Evolutionary conservation across 2,797 vertebrate genomes (phyloP).

Genomic region (Apodemus agrarius): DNA sequence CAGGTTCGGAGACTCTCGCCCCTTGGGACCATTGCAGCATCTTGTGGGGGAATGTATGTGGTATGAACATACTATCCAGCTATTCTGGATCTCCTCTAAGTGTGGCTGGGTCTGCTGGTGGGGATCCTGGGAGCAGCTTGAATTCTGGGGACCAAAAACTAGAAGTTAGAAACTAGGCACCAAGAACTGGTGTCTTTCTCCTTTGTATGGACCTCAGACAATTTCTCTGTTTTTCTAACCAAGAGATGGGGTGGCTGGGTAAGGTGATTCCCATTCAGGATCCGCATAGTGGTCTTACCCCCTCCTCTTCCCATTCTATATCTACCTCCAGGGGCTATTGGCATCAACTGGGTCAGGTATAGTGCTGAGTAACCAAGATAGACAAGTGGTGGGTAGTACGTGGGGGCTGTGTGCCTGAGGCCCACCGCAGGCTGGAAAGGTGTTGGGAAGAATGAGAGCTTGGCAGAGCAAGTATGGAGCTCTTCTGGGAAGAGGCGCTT

Average conservation of each 20-base stretch:
- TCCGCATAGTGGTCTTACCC: accelerated
- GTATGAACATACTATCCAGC: not conserved
- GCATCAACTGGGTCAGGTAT: no score
- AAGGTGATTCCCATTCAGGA: no score
- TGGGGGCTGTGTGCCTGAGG: not conserved
- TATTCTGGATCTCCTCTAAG: not conserved
- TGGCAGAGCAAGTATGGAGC: no score
- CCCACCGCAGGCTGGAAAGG: no score
- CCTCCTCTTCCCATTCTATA: not conserved
- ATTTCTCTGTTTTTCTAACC: not conserved
- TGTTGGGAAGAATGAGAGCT: not conserved
- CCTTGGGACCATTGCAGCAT: no score
- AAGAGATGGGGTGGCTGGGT: no score
- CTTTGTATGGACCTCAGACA: not conserved
- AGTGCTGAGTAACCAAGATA: not conserved
- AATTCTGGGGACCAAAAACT: not conserved
- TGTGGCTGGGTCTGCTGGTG: accelerated
- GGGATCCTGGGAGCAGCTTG: not conserved
- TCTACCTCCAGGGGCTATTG: not conserved
- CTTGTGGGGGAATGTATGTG: accelerated
- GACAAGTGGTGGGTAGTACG: not conserved
- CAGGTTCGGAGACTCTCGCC: accelerated
- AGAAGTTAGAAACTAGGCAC: accelerated
- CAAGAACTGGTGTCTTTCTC: not conserved
- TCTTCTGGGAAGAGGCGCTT: not conserved